Evolutionary conservation across 1,140 invertebrate genomes (phyloP).

Genomic region (Probaryconus sp.): DNA sequence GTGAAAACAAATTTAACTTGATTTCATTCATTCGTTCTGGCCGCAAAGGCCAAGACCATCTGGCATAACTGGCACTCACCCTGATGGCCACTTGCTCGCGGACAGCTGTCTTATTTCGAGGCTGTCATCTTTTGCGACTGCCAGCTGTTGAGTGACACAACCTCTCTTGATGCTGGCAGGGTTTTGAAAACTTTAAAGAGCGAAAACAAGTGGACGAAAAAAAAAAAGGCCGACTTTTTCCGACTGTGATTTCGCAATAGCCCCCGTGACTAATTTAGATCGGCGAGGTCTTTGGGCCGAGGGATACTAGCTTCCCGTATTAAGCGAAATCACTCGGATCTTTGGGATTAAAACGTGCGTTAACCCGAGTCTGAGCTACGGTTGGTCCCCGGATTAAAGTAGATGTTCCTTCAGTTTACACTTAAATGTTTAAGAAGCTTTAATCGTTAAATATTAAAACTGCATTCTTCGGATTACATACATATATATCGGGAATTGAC

Average conservation of each 20-base stretch:
- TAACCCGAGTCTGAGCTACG: constrained; percentile 56
- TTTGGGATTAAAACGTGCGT: constrained; percentile 41
- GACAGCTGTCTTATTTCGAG: constrained; percentile 61
- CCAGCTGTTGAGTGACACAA: constrained; percentile 61
- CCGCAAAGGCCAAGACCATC: constrained; percentile 41
- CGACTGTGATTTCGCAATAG: constrained; percentile 44
- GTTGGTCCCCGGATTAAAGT: constrained; percentile 48
- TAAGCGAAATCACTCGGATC: constrained; percentile 44
- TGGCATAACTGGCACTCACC: constrained; percentile 43
- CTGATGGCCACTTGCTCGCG: constrained; percentile 53
- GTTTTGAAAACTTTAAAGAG: constrained; percentile 42
- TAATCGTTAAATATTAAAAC: constrained; percentile 58
- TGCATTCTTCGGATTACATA: constrained; percentile 8
- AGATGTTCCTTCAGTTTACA: constrained; percentile 14
- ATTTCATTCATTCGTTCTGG: constrained; percentile 56
- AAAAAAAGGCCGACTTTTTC: constrained; percentile 44
- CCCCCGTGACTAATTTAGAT: constrained; percentile 29
- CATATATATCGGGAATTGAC: constrained; percentile 14
- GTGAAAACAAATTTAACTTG: constrained; percentile 60
- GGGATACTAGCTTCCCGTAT: constrained; percentile 27
- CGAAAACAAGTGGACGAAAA: constrained; percentile 12
- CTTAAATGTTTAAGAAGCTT: no score
- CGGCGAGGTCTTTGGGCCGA: constrained; percentile 1
- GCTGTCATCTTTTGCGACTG: constrained; percentile 55
- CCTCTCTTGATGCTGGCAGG: constrained; percentile 29